A percentile compares a stretch with the other conserved stretches of the same genome.
phyloP scores from a whole-genome alignment of 2,888 invertebrate species.

The Camponotus fellah region DNA sequence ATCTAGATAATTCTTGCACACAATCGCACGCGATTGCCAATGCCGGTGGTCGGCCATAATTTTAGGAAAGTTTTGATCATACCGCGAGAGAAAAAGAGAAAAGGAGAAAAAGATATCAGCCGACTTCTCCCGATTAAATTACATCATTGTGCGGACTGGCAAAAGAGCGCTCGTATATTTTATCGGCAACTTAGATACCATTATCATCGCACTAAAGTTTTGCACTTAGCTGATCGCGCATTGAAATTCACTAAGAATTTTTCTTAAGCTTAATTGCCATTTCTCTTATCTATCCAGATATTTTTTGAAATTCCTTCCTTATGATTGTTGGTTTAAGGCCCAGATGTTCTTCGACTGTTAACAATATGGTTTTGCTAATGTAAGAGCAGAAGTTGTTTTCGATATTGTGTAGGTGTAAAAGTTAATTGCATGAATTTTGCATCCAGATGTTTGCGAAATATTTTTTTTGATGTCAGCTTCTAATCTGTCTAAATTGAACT shows the following conservation, averaged over 20 bases:
- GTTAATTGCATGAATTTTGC: too few species aligned
- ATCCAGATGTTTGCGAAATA: too few species aligned
- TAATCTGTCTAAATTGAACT: too few species aligned
- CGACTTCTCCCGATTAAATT: conserved; percentile 66
- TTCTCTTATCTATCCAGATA: not conserved
- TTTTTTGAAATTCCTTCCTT: not conserved
- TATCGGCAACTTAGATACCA: conserved; percentile 51
- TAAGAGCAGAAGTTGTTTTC: too few species aligned
- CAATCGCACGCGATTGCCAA: conserved; percentile 37
- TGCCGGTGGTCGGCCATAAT: conserved; percentile 28
- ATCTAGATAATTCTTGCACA: conserved; percentile 50
- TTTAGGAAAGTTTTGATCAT: conserved; percentile 35
- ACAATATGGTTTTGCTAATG: too few species aligned
- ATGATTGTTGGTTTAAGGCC: not conserved
- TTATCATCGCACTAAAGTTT: conserved; percentile 62
- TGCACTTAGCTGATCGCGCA: conserved; percentile 54
- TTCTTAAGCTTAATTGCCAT: conserved; percentile 58
- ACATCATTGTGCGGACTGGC: conserved; percentile 51
- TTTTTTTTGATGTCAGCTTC: too few species aligned
- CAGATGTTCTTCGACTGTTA: too few species aligned
- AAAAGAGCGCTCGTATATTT: conserved; percentile 55
- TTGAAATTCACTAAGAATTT: conserved; percentile 57
- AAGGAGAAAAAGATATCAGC: not conserved
- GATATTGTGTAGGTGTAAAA: too few species aligned
- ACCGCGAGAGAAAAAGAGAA: not conserved